A percentile compares a stretch with the other conserved stretches of the same genome.
Evolutionary conservation across 2,113 vertebrate species (phyloP).

Genomic region (Nematolebias whitei): DNA sequence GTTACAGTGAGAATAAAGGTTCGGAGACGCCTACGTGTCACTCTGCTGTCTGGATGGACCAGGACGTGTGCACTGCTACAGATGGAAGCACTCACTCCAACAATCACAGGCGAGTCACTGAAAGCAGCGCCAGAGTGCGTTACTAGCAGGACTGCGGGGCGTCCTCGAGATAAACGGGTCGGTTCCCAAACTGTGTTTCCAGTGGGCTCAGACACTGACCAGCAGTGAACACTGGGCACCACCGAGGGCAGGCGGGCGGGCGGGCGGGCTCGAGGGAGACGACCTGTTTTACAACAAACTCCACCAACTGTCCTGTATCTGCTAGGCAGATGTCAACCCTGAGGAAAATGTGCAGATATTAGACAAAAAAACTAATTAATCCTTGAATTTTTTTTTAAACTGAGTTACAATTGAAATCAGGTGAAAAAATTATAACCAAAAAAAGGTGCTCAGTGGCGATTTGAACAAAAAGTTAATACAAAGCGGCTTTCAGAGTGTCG

Average conservation of each 20-base stretch:
- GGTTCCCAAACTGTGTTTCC: conserved; percentile 52
- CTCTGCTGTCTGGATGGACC: conserved; percentile 37
- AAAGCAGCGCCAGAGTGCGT: conserved; percentile 40
- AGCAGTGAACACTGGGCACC: conserved; percentile 69
- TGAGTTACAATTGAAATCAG: conserved; percentile 49
- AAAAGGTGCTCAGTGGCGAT: conserved; percentile 49
- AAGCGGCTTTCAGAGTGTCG: conserved; percentile 69
- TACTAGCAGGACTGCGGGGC: conserved; percentile 26
- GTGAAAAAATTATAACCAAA: conserved; percentile 24
- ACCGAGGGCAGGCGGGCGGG: conserved; percentile 32
- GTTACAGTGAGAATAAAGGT: conserved; percentile 76
- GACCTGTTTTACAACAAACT: conserved; percentile 53
- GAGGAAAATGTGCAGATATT: conserved; percentile 77
- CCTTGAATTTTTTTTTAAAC: conserved; percentile 39
- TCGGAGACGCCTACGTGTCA: conserved; percentile 47
- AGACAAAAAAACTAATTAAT: conserved; percentile 57
- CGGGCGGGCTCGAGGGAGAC: conserved; percentile 48
- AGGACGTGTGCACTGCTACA: neutral
- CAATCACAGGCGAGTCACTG: conserved; percentile 38
- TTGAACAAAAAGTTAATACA: conserved; percentile 33
- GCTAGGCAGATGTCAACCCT: conserved; percentile 71
- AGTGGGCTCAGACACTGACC: conserved; percentile 72
- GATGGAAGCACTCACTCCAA: conserved; percentile 32
- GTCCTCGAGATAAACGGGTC: conserved; percentile 37
- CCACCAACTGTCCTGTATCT: conserved; percentile 64